Conservation (phyloP, 2,888 invertebrate genomes). For the Candidula unifasciata region DNA sequence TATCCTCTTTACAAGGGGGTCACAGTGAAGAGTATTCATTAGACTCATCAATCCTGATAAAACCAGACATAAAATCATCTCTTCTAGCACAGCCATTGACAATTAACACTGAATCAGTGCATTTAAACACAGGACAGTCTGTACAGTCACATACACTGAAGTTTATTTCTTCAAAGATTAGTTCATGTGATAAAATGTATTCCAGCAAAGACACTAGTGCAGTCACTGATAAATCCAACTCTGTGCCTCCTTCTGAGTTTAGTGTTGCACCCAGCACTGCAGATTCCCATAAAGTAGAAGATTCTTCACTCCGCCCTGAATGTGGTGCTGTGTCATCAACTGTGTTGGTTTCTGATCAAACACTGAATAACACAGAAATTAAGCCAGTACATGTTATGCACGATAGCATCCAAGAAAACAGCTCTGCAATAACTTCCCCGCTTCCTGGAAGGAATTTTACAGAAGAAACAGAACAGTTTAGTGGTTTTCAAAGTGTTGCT, state of each 20-base stretch:
- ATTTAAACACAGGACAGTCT: neutral
- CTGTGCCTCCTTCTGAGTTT: neutral
- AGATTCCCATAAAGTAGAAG: neutral
- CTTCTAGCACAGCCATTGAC: slow-evolving; percentile 3
- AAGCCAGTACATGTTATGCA: neutral
- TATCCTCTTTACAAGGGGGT: neutral
- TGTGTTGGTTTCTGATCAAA: slow-evolving; percentile 10
- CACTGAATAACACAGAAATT: neutral
- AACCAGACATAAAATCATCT: neutral
- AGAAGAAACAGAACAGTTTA: neutral
- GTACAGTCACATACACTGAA: neutral
- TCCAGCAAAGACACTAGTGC: neutral
- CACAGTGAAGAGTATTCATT: neutral
- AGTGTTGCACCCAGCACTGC: neutral
- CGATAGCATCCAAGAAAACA: neutral
- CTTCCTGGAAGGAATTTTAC: neutral
- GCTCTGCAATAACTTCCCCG: neutral
- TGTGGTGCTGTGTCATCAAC: neutral
- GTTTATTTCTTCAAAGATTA: neutral
- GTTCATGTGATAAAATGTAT: neutral
- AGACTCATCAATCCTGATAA: neutral
- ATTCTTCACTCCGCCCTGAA: neutral
- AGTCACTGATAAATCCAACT: neutral
- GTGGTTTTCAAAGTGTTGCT: neutral
- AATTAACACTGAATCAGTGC: neutral